Conservation (phyloP, 2,113 vertebrate genomes). For the Colossoma macropomum region DNA sequence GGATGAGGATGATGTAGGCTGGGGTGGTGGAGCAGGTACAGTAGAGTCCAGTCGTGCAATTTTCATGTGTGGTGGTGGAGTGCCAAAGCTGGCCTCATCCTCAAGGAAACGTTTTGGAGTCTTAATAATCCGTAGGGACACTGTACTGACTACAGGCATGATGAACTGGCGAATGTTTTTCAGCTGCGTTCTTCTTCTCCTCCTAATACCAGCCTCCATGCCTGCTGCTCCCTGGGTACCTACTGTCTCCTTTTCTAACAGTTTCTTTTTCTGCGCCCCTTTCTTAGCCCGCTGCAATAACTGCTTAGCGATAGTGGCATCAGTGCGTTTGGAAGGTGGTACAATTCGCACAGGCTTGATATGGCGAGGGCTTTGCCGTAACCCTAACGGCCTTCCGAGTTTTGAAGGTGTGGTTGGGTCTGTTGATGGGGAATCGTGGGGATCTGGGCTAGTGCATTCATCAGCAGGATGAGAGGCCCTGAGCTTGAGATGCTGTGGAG, state of each 20-base stretch:
- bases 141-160: conserved; percentile 97
- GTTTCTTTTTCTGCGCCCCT: conserved; percentile 86
- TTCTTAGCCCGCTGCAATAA: conserved; percentile 95
- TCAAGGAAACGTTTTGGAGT: conserved; percentile 98
- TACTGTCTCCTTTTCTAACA: conserved; percentile 88
- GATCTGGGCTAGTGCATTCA: conserved; percentile 56
- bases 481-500: conserved; percentile 62
- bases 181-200: conserved; percentile 90
- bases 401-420: conserved; percentile 75
- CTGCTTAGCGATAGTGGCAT: conserved; percentile 94
- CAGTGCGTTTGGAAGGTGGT: conserved; percentile 93
- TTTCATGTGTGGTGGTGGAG: conserved; percentile 87
- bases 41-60: conserved; percentile 87
- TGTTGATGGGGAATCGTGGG: conserved; percentile 67
- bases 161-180: conserved; percentile 98
- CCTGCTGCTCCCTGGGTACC: conserved; percentile 59
- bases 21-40: conserved; percentile 59
- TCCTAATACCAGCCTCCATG: conserved; percentile 80
- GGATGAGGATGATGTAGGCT: conserved; percentile 50
- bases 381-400: conserved; percentile 75
- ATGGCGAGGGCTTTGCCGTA: conserved; percentile 93
- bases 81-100: conserved; percentile 87
- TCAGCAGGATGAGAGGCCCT: conserved; percentile 58
- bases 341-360: conserved; percentile 94
- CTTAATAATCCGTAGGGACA: conserved; percentile 96